A percentile compares a stretch with the other conserved stretches of the same genome.
phyloP scores from a whole-genome alignment of 2,888 invertebrate species.

The Luperina nickerlii region DNA sequence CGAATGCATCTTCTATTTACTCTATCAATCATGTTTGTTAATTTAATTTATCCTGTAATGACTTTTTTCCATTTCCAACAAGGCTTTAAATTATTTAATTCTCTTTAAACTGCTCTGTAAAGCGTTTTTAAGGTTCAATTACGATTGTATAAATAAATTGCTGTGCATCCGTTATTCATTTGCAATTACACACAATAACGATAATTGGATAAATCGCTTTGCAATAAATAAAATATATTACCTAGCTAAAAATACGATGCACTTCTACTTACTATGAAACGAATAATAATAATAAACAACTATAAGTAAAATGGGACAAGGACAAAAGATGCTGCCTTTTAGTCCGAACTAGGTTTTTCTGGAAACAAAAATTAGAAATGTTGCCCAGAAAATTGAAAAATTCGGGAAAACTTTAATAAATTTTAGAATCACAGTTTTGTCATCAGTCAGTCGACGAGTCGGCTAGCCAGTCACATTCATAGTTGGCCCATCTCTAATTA shows the following conservation, averaged over 20 bases:
- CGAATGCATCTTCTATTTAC: neutral
- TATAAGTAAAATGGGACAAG: too few species aligned
- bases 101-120: constrained; percentile 24
- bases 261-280: neutral
- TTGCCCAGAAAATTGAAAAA: neutral
- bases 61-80: neutral
- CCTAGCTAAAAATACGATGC: neutral
- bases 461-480: neutral
- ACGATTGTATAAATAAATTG: constrained; percentile 54
- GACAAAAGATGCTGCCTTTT: too few species aligned
- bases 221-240: constrained; percentile 31
- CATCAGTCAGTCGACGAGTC: neutral
- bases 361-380: neutral
- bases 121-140: constrained; percentile 52
- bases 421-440: neutral
- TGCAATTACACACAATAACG: constrained; percentile 46
- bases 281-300: too few species aligned
- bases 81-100: constrained; percentile 47
- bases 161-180: constrained; percentile 48
- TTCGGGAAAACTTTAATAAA: too few species aligned
- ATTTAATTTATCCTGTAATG: neutral
- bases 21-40: neutral
- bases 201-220: constrained; percentile 40
- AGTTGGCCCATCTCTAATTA: neutral
- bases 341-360: neutral